A percentile compares a stretch with the other conserved stretches of the same genome.
phyloP scores from a whole-genome alignment of 2,797 vertebrate genomes.

The Sebastes alutus region DNA sequence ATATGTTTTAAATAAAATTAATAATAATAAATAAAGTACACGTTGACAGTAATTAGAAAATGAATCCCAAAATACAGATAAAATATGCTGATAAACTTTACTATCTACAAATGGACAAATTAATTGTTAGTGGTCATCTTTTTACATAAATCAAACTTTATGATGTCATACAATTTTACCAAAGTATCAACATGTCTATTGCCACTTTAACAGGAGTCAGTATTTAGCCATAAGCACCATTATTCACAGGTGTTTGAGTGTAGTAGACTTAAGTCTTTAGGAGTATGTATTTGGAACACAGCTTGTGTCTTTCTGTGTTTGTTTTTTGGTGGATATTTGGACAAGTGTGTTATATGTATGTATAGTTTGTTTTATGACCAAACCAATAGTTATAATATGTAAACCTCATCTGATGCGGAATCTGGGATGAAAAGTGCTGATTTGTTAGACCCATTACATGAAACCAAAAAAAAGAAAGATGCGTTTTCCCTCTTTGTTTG shows the following conservation, averaged over 20 bases:
- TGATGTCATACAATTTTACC: no score
- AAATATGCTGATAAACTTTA: no score
- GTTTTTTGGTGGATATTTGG: not conserved
- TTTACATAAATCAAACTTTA: no score
- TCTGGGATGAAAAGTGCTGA: not conserved
- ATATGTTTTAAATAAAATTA: no score
- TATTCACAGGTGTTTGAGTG: not conserved
- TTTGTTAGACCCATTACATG: not conserved
- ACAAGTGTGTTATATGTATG: no score
- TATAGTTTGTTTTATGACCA: not conserved
- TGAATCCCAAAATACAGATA: no score
- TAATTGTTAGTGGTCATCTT: no score
- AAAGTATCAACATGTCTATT: not conserved
- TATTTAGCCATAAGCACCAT: not conserved
- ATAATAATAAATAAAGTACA: no score
- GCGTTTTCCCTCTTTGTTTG: not conserved
- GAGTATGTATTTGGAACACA: not conserved
- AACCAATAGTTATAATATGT: not conserved
- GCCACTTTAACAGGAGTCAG: not conserved
- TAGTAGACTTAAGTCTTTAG: not conserved
- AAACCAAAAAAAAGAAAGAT: not conserved
- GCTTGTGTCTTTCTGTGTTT: not conserved
- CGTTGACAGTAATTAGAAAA: no score
- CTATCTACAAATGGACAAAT: no score
- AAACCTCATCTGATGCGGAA: not conserved